Evolutionary conservation across 2,888 invertebrate species (phyloP).

Genomic region (Dendrolimus houi): DNA sequence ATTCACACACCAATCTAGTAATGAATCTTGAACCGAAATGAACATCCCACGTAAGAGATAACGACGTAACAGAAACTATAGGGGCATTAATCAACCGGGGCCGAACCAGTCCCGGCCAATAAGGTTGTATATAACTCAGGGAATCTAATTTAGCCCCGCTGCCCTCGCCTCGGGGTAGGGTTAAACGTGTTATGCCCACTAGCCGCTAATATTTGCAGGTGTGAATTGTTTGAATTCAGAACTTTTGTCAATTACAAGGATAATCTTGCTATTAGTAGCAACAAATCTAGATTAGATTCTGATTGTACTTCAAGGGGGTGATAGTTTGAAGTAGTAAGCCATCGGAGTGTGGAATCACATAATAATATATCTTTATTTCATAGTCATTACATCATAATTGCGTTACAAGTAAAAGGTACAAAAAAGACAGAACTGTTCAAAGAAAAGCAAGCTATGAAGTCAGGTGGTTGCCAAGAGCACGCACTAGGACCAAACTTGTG

Average conservation of each 20-base stretch:
- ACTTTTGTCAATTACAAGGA: background rate
- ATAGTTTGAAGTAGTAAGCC: too few species aligned
- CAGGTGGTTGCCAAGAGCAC: too few species aligned
- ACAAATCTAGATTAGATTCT: too few species aligned
- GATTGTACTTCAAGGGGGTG: too few species aligned
- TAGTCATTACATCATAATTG: too few species aligned
- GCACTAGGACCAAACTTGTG: too few species aligned
- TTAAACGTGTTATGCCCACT: conserved; percentile 34
- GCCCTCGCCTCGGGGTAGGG: conserved; percentile 36
- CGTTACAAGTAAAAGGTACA: too few species aligned
- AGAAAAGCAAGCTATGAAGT: too few species aligned
- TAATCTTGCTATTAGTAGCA: background rate
- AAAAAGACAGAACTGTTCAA: too few species aligned
- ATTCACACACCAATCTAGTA: background rate
- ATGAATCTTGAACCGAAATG: background rate
- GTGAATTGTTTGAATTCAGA: conserved; percentile 5
- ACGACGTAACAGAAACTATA: conserved; percentile 29
- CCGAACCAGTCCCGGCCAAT: conserved; percentile 44
- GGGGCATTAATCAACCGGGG: conserved; percentile 44
- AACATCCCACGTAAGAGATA: background rate
- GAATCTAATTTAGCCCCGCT: conserved; percentile 44
- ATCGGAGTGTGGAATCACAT: too few species aligned
- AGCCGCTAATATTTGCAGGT: conserved; percentile 7
- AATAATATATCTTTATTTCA: too few species aligned
- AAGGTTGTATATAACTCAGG: conserved; percentile 52